Evolutionary conservation across 2,888 invertebrate genomes (phyloP).

Genomic region (Aspidapion aeneum): DNA sequence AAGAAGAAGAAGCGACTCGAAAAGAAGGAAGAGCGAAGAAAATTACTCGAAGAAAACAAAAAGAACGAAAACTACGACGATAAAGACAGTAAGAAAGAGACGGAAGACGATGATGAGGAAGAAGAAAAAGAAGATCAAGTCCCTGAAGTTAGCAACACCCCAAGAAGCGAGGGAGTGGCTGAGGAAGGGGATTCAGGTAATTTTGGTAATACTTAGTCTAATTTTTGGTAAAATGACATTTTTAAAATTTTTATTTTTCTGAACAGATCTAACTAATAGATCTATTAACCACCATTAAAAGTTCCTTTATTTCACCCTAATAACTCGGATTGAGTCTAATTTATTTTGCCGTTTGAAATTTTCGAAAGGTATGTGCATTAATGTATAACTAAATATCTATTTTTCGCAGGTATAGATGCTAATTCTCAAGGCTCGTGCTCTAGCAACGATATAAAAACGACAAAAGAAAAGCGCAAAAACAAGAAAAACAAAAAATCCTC

Average conservation of each 20-base stretch:
- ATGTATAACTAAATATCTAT: too few relatives aligned
- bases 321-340: too few relatives aligned
- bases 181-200: conserved; percentile 69
- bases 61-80: conserved; percentile 67
- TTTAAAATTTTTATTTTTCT: too few relatives aligned
- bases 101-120: conserved; percentile 53
- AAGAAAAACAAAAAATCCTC: conserved; percentile 54
- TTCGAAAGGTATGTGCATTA: too few relatives aligned
- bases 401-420: conserved; percentile 88
- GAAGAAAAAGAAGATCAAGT: conserved; percentile 56
- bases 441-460: conserved; percentile 77
- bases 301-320: too few relatives aligned
- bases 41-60: conserved; percentile 71
- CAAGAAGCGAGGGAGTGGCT: conserved; percentile 42
- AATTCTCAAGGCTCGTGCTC: conserved; percentile 87
- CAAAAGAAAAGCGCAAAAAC: conserved; percentile 59
- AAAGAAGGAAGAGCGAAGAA: conserved; percentile 85
- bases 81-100: conserved; percentile 55
- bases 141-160: conserved; percentile 36
- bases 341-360: too few relatives aligned
- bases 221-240: too few relatives aligned
- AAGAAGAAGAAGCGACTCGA: conserved; percentile 96
- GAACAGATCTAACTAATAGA: too few relatives aligned
- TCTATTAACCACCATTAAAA: too few relatives aligned
- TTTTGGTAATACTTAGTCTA: too few relatives aligned